Evolutionary conservation across 2,888 invertebrate genomes (phyloP).

Genomic region (Caprella mutica): DNA sequence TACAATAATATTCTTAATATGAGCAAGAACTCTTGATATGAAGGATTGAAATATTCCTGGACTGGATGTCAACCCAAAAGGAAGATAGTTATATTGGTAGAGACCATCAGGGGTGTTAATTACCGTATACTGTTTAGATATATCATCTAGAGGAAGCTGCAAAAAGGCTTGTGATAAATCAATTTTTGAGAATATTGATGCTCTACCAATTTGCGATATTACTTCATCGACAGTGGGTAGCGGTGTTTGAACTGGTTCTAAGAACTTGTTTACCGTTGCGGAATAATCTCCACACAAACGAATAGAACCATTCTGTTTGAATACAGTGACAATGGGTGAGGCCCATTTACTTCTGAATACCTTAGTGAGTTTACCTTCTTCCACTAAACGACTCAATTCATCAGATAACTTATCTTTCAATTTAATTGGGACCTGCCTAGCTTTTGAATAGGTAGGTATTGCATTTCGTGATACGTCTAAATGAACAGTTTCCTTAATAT

Average conservation of each 20-base stretch:
- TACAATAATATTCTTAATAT: not conserved
- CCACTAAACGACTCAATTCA: not conserved
- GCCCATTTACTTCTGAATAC: not conserved
- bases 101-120: not conserved
- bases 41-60: no score
- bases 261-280: not conserved
- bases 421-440: not conserved
- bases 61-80: not conserved
- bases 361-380: not conserved
- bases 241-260: not conserved
- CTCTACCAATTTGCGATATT: not conserved
- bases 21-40: no score
- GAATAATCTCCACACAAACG: not conserved
- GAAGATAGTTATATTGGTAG: not conserved
- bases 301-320: not conserved
- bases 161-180: not conserved
- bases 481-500: no score
- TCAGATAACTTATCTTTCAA: not conserved
- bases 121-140: not conserved
- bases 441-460: not conserved
- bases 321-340: not conserved
- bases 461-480: no score
- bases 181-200: not conserved
- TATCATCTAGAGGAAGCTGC: not conserved
- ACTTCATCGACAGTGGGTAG: not conserved